Evolutionary conservation across 64 coral and sea anemone genomes (phyloP), one percentile per base, ranked within the genome.

Genomic region (Dendronephthya gigantea): DNA sequence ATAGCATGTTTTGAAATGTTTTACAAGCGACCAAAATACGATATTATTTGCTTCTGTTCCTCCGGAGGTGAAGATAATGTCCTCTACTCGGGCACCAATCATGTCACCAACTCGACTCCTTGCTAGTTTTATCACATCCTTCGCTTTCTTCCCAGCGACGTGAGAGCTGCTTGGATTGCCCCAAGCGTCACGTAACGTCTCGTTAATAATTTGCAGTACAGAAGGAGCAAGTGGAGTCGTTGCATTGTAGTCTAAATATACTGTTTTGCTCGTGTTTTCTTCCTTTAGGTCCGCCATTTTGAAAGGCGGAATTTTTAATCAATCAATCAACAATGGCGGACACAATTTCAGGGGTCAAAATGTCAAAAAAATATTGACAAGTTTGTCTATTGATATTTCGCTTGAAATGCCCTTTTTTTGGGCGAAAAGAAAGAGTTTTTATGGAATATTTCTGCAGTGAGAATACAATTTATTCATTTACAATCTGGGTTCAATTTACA

Each of bases 141-240:
- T 81, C 83, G 95, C 95, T 62, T 86, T 93, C 37, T 88, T 93
- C 65, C 95, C 95, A 39, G 91, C 65, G 8, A 37, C 56, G 56
- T 98, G 92, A 28, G 95, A 90, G 50, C 95, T 98, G 43, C 95
- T 98, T 23, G 95, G 95, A 83, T 98, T 98, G 82, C 95, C 95
- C 95, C 95, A 98, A 35, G 92, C 95, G 86, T 93, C 90, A 82
- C 83, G 82, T 40, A 98, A 49, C 32, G 95, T 82, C 45, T 88
- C 49, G 33, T 98, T 89, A 62, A 98, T 98, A 47, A 85, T 83
- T 90, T 89, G 35, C 23, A 98, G 85, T 7, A 98, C 95, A 27
- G 92, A 87, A 41, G 85, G 68, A n/a, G 91, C 95, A 5, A 98
- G 87, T 9, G 95, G 95, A 75, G 95, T 98, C 10, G 95, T 98